Conservation (phyloP, 2,797 vertebrate genomes). For the Phataginus tetradactyla region DNA sequence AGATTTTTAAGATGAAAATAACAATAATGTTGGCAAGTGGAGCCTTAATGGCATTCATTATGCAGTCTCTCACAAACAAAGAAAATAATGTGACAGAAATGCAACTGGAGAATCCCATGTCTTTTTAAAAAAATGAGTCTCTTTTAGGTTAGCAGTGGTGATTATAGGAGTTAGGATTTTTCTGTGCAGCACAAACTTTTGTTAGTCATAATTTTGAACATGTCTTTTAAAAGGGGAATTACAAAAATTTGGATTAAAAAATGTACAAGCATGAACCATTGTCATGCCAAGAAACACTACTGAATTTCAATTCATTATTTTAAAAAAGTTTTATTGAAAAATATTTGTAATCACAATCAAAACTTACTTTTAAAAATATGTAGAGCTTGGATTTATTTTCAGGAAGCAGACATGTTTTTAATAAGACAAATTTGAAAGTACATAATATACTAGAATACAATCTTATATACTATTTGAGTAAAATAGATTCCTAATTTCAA, state of each 20-base stretch:
- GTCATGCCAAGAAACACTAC: background rate
- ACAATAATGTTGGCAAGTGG: background rate
- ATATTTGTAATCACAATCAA: background rate
- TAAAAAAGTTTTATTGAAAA: background rate
- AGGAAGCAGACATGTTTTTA: background rate
- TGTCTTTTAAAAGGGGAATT: background rate
- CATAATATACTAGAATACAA: background rate
- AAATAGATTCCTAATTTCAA: background rate
- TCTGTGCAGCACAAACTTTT: background rate
- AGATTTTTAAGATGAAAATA: background rate
- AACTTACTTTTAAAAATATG: background rate
- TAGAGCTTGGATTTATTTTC: background rate
- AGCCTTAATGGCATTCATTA: background rate
- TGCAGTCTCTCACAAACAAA: background rate
- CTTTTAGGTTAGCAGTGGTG: background rate
- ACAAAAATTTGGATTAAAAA: background rate
- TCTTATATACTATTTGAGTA: background rate
- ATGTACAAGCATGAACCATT: background rate
- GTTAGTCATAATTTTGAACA: background rate
- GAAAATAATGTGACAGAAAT: background rate
- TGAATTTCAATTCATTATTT: background rate
- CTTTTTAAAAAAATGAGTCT: background rate
- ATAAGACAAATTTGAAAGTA: background rate
- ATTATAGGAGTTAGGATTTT: background rate
- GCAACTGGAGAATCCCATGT: background rate